These are phyloP conservation scores for Odocoileus virginianus DNA, from an alignment of 2,113 vertebrate species.

Conservation along the genomic window DNA sequence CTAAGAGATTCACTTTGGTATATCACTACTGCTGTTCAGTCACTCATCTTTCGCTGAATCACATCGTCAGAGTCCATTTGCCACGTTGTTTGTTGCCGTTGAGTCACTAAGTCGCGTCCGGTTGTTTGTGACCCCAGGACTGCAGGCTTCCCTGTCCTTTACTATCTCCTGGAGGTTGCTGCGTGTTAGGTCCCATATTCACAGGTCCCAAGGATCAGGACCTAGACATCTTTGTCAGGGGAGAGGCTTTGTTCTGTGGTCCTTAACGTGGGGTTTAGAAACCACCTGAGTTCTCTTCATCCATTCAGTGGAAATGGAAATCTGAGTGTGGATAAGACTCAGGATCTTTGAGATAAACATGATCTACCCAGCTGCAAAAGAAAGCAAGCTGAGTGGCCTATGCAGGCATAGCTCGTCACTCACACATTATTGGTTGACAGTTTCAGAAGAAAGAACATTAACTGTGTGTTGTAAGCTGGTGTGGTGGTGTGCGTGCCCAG, in stretches of 20 bases:
- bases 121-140: background rate
- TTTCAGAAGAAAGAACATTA: background rate
- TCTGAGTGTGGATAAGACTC: background rate
- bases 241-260: background rate
- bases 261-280: background rate
- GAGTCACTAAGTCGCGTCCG: background rate
- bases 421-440: background rate
- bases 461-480: background rate
- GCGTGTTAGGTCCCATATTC: background rate
- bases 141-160: background rate
- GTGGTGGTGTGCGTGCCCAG: background rate
- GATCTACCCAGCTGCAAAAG: background rate
- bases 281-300: background rate
- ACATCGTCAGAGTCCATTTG: background rate
- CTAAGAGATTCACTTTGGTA: background rate
- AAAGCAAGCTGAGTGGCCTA: background rate
- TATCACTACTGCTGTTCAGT: background rate
- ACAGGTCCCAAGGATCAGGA: background rate
- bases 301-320: background rate
- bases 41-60: background rate
- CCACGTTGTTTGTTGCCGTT: accelerated
- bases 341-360: background rate
- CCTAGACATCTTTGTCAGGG: accelerated
- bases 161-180: background rate
- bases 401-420: background rate